Evolutionary conservation across 2,797 vertebrate species (phyloP), one percentile per base, ranked within the genome.

Genomic region (Lutjanus argentimaculatus): DNA sequence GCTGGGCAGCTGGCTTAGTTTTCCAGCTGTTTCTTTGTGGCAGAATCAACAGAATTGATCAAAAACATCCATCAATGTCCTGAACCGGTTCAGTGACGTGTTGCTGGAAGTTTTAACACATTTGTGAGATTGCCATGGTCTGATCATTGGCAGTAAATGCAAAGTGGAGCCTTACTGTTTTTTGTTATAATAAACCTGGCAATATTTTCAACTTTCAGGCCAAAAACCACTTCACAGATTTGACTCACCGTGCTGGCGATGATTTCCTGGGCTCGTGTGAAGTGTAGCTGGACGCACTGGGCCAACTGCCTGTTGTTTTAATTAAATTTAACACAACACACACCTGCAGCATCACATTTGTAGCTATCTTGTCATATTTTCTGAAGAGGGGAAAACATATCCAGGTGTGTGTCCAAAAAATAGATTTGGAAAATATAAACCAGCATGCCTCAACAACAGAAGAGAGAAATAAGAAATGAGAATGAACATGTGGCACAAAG

Each of bases 171-270:
- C 30, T 30, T 36, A 53, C 46, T 72, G 48, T 58, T 48, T 48
- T 36, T 48, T 71, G 61, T 21, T 16, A 2, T n/a, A n/a, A 58
- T 59, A 77, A 61, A 17, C 57, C 58, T 76, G 51, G 49, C 61
- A 67, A 48, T 52, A 36, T 17, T 49, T 75, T 76, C 53, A 8
- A 13, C 40, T 40, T n/a, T 49, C 0, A 6, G 25, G 76, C 79
- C 67, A 67, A 63, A 61, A 74, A 46, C 16, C 71, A 45, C 65
- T 65, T 81, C 42, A 51, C 64, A 59, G 51, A 36, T 70, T 74
- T 79, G 19, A 3, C n/a, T 72, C 19, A 0, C 9, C 36, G 73
- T 21, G 66, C 42, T 16, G 69, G 1, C 0, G 19, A 66, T 19
- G 42, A 22, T 56, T 65, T 68, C 43, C 30, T 15, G 7, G 30